A percentile compares a stretch with the other conserved stretches of the same genome.
These are phyloP conservation scores for Hippopotamus amphibius DNA, from an alignment of 2,113 vertebrate genomes.

Conservation along the genomic window DNA sequence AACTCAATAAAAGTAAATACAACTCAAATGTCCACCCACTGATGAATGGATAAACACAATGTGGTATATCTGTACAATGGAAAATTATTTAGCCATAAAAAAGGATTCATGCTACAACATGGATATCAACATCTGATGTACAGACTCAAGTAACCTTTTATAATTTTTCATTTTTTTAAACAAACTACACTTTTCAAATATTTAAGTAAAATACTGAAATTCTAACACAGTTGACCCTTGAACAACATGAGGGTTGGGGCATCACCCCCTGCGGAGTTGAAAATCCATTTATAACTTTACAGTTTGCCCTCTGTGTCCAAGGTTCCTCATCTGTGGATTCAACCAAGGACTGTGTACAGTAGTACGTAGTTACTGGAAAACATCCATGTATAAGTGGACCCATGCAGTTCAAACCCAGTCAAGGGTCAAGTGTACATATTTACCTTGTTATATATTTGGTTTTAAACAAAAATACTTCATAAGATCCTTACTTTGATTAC, in stretches of 20 bases:
- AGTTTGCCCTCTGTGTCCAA: neutral
- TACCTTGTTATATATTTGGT: neutral
- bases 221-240: neutral
- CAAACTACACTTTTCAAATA: neutral
- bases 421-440: neutral
- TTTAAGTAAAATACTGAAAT: neutral
- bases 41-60: rapidly evolving
- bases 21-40: neutral
- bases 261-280: neutral
- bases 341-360: neutral
- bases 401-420: neutral
- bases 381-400: neutral
- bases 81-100: neutral
- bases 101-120: rapidly evolving
- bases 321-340: neutral
- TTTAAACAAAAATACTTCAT: neutral
- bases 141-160: neutral
- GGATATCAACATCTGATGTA: too few relatives aligned
- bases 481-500: neutral
- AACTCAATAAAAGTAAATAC: neutral
- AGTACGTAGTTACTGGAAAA: neutral
- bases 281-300: neutral
- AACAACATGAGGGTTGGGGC: neutral
- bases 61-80: rapidly evolving
- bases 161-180: neutral